Evolutionary conservation across 2,797 vertebrate genomes (phyloP).

Genomic region (Chelon labrosus): DNA sequence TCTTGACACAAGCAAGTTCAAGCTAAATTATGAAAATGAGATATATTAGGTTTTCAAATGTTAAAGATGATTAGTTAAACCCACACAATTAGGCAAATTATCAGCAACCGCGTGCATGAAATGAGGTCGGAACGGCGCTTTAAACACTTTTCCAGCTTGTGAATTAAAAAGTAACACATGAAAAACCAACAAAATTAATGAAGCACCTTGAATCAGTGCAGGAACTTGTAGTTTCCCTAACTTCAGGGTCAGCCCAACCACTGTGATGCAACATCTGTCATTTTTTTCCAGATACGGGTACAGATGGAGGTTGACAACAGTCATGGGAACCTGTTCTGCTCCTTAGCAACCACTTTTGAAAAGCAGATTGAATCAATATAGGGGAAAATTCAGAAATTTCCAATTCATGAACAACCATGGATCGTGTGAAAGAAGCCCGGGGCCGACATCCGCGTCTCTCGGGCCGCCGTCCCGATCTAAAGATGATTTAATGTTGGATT

Average conservation of each 20-base stretch:
- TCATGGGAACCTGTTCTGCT: constrained; percentile 16
- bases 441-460: constrained; percentile 5
- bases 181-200: constrained; percentile 33
- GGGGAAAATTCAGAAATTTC: constrained; percentile 29
- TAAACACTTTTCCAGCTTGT: constrained; percentile 2
- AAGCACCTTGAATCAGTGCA: constrained; percentile 42
- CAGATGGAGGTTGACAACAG: constrained; percentile 22
- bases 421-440: constrained; percentile 10
- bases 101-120: constrained; percentile 15
- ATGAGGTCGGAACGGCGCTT: constrained; percentile 28
- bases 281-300: constrained; percentile 32
- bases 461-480: constrained; percentile 10
- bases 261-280: constrained; percentile 58
- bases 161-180: constrained; percentile 7
- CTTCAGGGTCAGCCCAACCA: constrained; percentile 46
- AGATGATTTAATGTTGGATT: constrained; percentile 28
- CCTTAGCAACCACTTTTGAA: constrained; percentile 24
- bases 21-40: constrained; percentile 6
- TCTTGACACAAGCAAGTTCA: constrained; percentile 8
- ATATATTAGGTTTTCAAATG: constrained; percentile 2
- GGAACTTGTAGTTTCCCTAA: constrained; percentile 25
- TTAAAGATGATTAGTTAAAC: constrained; percentile 27
- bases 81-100: constrained; percentile 46
- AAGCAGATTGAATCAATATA: constrained; percentile 14
- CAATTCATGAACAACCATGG: constrained; percentile 10